Conservation (phyloP, 2,113 vertebrate species). For the Poeciliopsis prolifica region DNA sequence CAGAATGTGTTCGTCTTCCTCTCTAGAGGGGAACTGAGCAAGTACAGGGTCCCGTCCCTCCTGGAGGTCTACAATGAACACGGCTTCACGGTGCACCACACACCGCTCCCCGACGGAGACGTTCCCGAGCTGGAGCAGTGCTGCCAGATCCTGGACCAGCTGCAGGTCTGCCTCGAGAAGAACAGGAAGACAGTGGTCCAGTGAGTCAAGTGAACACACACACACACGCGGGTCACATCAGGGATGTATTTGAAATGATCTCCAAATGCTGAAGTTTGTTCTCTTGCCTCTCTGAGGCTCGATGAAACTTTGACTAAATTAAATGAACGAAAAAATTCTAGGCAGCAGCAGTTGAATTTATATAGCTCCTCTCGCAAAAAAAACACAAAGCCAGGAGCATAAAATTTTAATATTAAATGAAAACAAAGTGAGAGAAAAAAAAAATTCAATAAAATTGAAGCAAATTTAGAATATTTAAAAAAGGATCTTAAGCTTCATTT, state of each 20-base stretch:
- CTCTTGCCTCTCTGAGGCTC: too few species aligned
- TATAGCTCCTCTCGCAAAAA: too few species aligned
- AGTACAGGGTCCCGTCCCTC: slow-evolving; percentile 88
- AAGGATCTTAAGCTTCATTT: too few species aligned
- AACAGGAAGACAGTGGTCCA: slow-evolving; percentile 86
- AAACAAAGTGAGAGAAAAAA: too few species aligned
- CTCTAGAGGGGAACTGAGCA: slow-evolving; percentile 87
- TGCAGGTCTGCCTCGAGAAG: slow-evolving; percentile 82
- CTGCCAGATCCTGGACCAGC: slow-evolving; percentile 84
- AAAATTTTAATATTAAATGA: too few species aligned
- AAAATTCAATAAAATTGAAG: too few species aligned
- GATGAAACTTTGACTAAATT: too few species aligned
- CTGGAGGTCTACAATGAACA: slow-evolving; percentile 81
- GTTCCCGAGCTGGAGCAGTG: slow-evolving; percentile 84
- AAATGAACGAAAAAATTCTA: too few species aligned
- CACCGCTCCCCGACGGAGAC: slow-evolving; percentile 85
- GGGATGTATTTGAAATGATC: background rate
- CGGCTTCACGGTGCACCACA: slow-evolving; percentile 84
- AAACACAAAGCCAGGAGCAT: too few species aligned
- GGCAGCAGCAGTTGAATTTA: too few species aligned
- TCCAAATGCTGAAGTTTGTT: too few species aligned
- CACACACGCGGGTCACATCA: background rate
- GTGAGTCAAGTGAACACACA: slow-evolving; percentile 75
- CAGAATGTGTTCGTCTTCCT: slow-evolving; percentile 92
- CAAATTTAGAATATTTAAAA: too few species aligned